Evolutionary conservation across 2,113 vertebrate genomes (phyloP), one percentile per base, ranked within the genome.

Genomic region (Pontoporia blainvillei): DNA sequence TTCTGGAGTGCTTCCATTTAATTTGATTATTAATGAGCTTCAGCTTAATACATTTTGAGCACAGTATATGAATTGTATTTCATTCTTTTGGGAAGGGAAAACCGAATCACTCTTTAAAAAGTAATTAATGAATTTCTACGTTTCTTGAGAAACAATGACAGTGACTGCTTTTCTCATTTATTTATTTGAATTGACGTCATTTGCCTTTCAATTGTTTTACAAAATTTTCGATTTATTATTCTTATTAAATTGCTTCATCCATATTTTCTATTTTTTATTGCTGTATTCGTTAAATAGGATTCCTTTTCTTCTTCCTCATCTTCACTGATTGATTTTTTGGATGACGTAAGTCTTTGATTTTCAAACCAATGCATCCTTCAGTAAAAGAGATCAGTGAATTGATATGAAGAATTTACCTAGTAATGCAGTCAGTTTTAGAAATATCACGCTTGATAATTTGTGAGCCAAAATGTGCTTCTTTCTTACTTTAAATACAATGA

Each of bases 241-340:
- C 98, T 98, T 98, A 98, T 95, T 98, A 94, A 98, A 95, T 96
- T 92, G 86, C 98, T 98, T 98, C 96, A 99, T 98, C 98, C 98
- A 97, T 98, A 97, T 99, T 98, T 98, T 98, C 97, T 99, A 96
- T 98, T 98, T 98, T 98, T 99, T 98, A 98, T 98, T 99, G 99
- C 98, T 99, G 97, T 99, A 98, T 99, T 98, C 98, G 98, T 98
- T 99, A 98, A 98, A 99, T 99, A 99, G 99, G 99, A 99, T 98
- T 99, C 99, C 98, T 99, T 99, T 98, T 99, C 99, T 96, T 99
- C 99, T 97, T 99, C 99, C 97, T 99, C 99, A 98, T 99, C 99
- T 97, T 99, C 99, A 99, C 99, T 99, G 99, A 99, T 99, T 99
- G 99, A 99, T 99, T 99, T 99, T 99, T 99, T 99, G 99, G 99